These are phyloP conservation scores for Equus quagga DNA, from an alignment of 2,113 vertebrate species.

Conservation along the genomic window DNA sequence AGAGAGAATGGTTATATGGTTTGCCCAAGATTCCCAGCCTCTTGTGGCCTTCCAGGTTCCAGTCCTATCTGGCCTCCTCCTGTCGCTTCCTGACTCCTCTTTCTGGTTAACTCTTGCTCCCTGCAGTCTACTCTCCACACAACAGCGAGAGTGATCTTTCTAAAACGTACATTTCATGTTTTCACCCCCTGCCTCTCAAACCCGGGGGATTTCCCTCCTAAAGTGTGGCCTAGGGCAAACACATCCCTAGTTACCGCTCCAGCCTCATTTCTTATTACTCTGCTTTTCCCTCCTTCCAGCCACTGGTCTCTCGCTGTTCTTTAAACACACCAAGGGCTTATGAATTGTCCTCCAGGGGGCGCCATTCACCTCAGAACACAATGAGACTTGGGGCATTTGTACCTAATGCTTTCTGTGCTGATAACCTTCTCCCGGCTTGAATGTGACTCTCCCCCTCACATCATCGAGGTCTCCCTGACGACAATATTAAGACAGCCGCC, in stretches of 20 bases:
- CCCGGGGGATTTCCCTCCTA: background rate
- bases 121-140: no score
- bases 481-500: accelerated
- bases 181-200: background rate
- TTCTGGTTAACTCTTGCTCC: background rate
- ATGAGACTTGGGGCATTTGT: background rate
- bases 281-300: background rate
- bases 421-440: background rate
- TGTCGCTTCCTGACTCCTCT: background rate
- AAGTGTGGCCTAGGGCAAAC: no score
- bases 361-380: background rate
- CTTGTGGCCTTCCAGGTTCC: background rate
- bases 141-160: background rate
- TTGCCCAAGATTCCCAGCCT: background rate
- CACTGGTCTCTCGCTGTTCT: background rate
- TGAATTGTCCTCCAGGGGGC: background rate
- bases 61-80: background rate
- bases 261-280: background rate
- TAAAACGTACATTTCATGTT: no score
- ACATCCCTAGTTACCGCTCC: accelerated
- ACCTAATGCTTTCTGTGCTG: background rate
- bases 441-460: accelerated
- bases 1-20: background rate
- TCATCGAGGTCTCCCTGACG: background rate
- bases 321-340: background rate